Conservation (phyloP, 2,113 vertebrate species). For the Talpa occidentalis region DNA sequence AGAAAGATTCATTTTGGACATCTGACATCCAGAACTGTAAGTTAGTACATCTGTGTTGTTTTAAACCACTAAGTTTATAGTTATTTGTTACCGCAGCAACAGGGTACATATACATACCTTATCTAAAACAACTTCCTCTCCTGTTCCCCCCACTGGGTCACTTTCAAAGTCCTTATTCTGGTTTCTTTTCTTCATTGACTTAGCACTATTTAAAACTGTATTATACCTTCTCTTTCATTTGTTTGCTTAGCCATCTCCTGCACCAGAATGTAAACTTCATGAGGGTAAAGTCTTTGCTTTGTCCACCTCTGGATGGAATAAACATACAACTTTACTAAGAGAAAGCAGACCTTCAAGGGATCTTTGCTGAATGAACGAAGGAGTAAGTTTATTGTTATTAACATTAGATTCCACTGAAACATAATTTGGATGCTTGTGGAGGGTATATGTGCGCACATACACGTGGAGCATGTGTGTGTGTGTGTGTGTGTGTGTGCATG, state of each 20-base stretch:
- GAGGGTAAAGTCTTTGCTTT: not conserved
- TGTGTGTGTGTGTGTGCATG: too few relatives aligned
- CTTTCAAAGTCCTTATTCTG: not conserved
- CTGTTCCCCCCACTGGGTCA: too few relatives aligned
- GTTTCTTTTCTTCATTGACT: constrained; percentile 4
- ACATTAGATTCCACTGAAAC: not conserved
- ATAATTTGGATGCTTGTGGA: not conserved
- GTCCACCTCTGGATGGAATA: not conserved
- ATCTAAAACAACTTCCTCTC: not conserved
- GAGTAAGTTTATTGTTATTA: not conserved
- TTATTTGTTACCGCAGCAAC: not conserved
- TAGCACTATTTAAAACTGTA: not conserved
- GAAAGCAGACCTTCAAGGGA: not conserved
- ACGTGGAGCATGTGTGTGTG: not conserved
- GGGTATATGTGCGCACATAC: not conserved
- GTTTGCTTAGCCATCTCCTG: not conserved
- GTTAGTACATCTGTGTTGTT: not conserved
- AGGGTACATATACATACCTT: not conserved
- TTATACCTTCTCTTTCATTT: not conserved
- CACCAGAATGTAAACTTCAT: not conserved
- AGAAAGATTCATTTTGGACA: not conserved
- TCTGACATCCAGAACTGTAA: not conserved
- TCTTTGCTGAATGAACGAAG: not conserved
- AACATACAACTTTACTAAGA: not conserved
- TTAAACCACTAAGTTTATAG: not conserved